A percentile compares a stretch with the other conserved stretches of the same genome.
phyloP scores from a whole-genome alignment of 1,140 invertebrate genomes.

The Oscheius sp. region DNA sequence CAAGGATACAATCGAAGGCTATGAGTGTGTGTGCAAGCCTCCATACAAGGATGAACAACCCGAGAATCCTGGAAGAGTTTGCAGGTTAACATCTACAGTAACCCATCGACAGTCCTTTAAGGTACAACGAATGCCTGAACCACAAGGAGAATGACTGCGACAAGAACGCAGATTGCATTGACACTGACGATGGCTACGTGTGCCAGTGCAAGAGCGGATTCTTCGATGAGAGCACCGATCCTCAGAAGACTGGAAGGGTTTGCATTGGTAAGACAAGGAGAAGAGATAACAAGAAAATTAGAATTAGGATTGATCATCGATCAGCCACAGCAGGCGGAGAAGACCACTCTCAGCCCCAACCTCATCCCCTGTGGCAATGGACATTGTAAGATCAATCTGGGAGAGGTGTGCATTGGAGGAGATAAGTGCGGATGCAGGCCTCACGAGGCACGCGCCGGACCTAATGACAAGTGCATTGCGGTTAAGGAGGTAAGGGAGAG shows the following conservation, averaged over 20 bases:
- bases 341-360: constrained; percentile 40
- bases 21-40: constrained; percentile 37
- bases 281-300: not conserved
- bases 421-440: constrained; percentile 38
- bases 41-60: constrained; percentile 47
- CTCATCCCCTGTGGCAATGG: constrained; percentile 32
- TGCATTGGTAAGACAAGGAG: constrained; percentile 36
- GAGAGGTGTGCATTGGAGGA: constrained; percentile 43
- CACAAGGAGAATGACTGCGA: constrained; percentile 51
- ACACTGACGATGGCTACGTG: constrained; percentile 44
- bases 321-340: constrained; percentile 10
- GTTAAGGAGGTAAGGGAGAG: constrained; percentile 9
- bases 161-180: constrained; percentile 54
- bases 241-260: constrained; percentile 37
- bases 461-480: constrained; percentile 33
- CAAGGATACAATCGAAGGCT: constrained; percentile 46
- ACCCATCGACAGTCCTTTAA: not conserved
- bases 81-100: constrained; percentile 15
- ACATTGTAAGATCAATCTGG: constrained; percentile 26
- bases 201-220: constrained; percentile 39
- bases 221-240: constrained; percentile 41
- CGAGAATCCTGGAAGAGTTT: constrained; percentile 49
- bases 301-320: constrained; percentile 34
- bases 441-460: constrained; percentile 15
- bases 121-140: constrained; percentile 49